phyloP scores from a whole-genome alignment of 2,888 invertebrate species.

The Pemphredon lugubris region DNA sequence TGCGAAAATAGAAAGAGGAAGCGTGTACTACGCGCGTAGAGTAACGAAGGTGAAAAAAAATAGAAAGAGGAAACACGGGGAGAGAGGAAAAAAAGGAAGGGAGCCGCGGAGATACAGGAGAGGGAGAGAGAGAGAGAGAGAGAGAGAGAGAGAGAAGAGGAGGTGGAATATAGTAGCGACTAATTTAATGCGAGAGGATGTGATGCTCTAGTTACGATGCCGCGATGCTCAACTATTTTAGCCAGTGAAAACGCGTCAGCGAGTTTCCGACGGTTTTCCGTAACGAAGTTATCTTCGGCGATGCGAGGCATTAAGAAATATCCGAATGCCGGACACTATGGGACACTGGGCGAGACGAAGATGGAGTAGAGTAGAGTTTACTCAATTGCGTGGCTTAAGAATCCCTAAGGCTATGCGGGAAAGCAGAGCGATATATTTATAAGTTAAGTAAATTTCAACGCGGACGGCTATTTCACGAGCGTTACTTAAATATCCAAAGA shows the following conservation, averaged over 20 bases:
- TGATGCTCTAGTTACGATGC: constrained; percentile 66
- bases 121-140: constrained; percentile 7
- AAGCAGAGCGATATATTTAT: too few relatives aligned
- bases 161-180: too few relatives aligned
- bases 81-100: constrained; percentile 5
- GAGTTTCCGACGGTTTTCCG: constrained; percentile 52
- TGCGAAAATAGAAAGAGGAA: constrained; percentile 21
- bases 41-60: background rate
- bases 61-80: background rate
- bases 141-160: constrained; percentile 38
- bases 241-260: constrained; percentile 56
- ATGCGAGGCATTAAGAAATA: constrained; percentile 9
- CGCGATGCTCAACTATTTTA: constrained; percentile 59
- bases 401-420: too few relatives aligned
- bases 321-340: background rate
- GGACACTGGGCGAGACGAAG: too few relatives aligned
- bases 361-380: background rate
- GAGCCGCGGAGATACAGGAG: constrained; percentile 3
- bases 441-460: too few relatives aligned
- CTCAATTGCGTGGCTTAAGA: too few relatives aligned
- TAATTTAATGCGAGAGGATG: constrained; percentile 69
- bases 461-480: too few relatives aligned
- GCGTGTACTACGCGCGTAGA: background rate
- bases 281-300: constrained; percentile 53
- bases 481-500: too few relatives aligned